Evolutionary conservation across 1,140 invertebrate genomes (phyloP), one percentile per base, ranked within the genome.

Genomic region (Asbolus verrucosus): DNA sequence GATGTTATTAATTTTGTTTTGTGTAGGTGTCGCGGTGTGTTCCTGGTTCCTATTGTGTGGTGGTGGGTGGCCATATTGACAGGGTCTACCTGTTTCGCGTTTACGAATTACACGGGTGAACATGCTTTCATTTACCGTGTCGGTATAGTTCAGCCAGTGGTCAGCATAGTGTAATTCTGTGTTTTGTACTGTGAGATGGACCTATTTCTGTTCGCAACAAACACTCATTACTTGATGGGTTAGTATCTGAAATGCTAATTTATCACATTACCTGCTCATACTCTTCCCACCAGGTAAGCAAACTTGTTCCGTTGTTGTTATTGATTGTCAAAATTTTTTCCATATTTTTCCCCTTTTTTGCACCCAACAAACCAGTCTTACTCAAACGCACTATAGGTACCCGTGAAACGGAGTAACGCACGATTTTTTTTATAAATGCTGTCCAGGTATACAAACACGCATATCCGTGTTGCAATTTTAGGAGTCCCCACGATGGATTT

Each of bases 61-160:
- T 27, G 46, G n/a, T 54, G 46, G 19, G 46, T 54, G 46, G 46
- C 46, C 46, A 54, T 54, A 24, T 54, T 54, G 21, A 19, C 46
- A 11, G 11, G 6, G 11, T 50, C 13, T 54, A 24, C 46, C 19
- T 27, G 6, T 19, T 24, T 54, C 13, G 21, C 33, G 5, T 36
- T 36, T 11, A 36, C 5, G n/a, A 54, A 13, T 54, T 13, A 24
- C 19, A 11, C 3, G 1, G 21, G 15, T 36, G 6, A 16, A 54
- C 46, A 54, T 54, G 46, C 46, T 24, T 14, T 54, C 18, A 21
- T 54, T 9, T 16, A 9, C 39, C 1, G 6, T 5, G 6, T 11
- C 11, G 33, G 4, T 46, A 8, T 16, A 46, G 15, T 46, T 19
- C 15, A 16, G 16, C 16, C 21, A 4, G 27, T 54, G 46, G 46